Evolutionary conservation across 2,113 vertebrate genomes (phyloP).

Genomic region (Odocoileus hemionus): DNA sequence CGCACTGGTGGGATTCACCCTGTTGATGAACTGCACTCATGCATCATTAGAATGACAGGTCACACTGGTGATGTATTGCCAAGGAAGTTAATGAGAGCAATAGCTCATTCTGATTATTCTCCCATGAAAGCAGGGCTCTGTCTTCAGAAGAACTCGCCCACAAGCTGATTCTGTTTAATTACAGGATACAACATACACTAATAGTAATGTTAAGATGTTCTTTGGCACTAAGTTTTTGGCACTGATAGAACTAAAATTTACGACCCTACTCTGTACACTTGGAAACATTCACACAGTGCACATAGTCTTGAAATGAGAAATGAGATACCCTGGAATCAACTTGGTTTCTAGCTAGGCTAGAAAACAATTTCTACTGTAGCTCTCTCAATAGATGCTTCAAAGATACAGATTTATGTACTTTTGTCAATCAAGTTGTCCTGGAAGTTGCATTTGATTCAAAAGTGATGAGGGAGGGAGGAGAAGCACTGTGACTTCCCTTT

Average conservation of each 20-base stretch:
- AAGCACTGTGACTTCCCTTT: not conserved
- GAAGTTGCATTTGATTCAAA: not conserved
- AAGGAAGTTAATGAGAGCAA: constrained; percentile 79
- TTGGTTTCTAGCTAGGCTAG: not conserved
- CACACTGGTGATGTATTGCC: constrained; percentile 76
- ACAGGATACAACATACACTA: not conserved
- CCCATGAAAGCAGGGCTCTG: constrained; percentile 56
- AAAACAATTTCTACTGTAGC: not conserved
- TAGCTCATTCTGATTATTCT: constrained; percentile 69
- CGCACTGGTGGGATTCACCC: constrained; percentile 77
- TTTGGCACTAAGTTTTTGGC: constrained; percentile 37
- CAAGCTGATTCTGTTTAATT: constrained; percentile 66
- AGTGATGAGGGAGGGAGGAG: not conserved
- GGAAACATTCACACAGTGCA: not conserved
- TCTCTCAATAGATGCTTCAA: not conserved
- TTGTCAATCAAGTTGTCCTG: not conserved
- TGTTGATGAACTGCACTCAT: constrained; percentile 81
- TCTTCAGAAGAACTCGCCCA: constrained; percentile 59
- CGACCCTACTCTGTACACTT: not conserved
- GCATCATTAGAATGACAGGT: constrained; percentile 80
- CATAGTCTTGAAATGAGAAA: not conserved
- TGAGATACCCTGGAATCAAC: not conserved
- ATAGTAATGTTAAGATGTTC: constrained; percentile 25
- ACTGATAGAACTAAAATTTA: constrained; percentile 59
- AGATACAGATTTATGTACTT: not conserved